phyloP scores from a whole-genome alignment of 2,888 invertebrate genomes.

The Leucania comma region DNA sequence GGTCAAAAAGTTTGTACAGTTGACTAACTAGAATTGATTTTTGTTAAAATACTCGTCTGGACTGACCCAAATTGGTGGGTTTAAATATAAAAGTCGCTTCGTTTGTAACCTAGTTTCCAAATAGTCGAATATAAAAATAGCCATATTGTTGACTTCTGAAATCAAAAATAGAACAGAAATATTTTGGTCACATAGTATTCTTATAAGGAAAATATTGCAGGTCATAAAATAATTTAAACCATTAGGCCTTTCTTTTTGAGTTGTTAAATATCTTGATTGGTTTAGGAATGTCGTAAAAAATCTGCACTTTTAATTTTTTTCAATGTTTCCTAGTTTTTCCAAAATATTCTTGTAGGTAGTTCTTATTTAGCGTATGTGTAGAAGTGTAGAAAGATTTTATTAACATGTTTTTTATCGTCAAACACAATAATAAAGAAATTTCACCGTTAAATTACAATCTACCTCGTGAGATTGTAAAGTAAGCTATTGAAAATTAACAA shows the following conservation, averaged over 20 bases:
- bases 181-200: neutral
- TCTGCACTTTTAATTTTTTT: neutral
- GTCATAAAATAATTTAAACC: neutral
- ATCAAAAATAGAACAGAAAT: constrained; percentile 9
- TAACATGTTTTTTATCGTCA: neutral
- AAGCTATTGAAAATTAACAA: too few species aligned
- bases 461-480: too few species aligned
- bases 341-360: neutral
- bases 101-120: constrained; percentile 56
- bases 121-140: constrained; percentile 52
- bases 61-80: constrained; percentile 54
- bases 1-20: constrained; percentile 18
- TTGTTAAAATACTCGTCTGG: constrained; percentile 32
- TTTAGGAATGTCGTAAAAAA: neutral
- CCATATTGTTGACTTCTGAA: constrained; percentile 18
- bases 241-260: too few species aligned
- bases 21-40: constrained; percentile 41
- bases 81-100: constrained; percentile 58
- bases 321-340: neutral
- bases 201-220: neutral
- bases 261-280: neutral
- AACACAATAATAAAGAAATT: too few species aligned
- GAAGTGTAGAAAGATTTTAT: neutral
- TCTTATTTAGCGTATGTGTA: constrained; percentile 19
- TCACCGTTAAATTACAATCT: too few species aligned